Percentiles rank a stretch among this genome's conserved stretches.
phyloP scores from a whole-genome alignment of 2,113 vertebrate species.

The Eubucco bourcierii region DNA sequence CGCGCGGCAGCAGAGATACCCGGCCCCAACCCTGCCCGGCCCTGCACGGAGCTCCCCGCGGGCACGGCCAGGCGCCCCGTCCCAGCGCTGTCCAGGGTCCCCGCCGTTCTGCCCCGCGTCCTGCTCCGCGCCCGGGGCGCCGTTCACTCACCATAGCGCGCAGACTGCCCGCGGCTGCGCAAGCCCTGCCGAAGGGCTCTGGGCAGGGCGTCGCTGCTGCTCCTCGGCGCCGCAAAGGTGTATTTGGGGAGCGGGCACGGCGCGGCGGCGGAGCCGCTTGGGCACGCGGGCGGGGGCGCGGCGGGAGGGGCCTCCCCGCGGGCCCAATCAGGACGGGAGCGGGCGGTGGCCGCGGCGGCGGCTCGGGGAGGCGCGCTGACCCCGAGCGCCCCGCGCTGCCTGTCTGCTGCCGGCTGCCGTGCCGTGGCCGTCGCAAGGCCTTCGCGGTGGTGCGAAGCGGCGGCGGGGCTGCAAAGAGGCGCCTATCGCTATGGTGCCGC shows the following conservation, averaged over 20 bases:
- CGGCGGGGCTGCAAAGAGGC: background rate
- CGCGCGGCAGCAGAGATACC: background rate
- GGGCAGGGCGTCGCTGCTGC: background rate
- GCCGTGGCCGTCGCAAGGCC: too few species aligned
- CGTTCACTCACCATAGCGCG: background rate
- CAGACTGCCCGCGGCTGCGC: background rate
- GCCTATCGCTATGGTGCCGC: fast-evolving
- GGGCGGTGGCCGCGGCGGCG: background rate
- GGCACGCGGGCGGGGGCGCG: background rate
- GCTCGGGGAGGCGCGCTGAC: background rate
- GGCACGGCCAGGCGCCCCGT: background rate
- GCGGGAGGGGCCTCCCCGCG: background rate
- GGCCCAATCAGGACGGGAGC: conserved; percentile 9
- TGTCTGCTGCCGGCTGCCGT: background rate
- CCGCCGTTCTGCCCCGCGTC: background rate
- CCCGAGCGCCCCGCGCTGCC: background rate
- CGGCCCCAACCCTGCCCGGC: background rate
- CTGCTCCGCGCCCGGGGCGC: background rate
- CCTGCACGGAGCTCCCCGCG: background rate
- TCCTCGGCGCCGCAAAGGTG: background rate
- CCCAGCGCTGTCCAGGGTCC: conserved; percentile 50
- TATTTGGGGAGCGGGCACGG: background rate
- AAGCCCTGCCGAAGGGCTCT: background rate
- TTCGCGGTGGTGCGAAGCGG: background rate
- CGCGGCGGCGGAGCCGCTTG: background rate